These are phyloP conservation scores for Dendrolimus pini DNA, from an alignment of 2,888 invertebrate species.

Conservation along the genomic window DNA sequence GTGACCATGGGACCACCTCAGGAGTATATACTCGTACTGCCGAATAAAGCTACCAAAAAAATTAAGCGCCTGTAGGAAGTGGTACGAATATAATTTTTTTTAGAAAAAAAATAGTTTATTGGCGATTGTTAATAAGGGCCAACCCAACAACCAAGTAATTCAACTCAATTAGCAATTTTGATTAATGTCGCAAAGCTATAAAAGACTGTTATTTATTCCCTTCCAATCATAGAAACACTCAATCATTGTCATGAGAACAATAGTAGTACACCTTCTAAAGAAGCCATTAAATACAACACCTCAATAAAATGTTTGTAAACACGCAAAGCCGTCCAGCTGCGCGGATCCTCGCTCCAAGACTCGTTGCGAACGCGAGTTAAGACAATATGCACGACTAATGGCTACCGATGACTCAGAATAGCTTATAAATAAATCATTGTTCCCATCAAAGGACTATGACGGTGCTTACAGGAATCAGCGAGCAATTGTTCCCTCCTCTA, in stretches of 20 bases:
- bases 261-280: constrained; percentile 56
- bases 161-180: no score
- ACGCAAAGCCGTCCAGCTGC: constrained; percentile 66
- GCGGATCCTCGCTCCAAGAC: constrained; percentile 36
- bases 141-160: no score
- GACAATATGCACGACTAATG: constrained; percentile 58
- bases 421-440: constrained; percentile 69
- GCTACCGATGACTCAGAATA: constrained; percentile 62
- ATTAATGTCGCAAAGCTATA: no score
- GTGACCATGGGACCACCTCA: no score
- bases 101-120: no score
- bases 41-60: no score
- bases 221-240: constrained; percentile 25
- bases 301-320: constrained; percentile 76
- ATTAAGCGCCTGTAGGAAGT: no score
- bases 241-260: constrained; percentile 57
- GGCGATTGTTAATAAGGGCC: no score
- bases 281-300: constrained; percentile 68
- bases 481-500: constrained; percentile 58
- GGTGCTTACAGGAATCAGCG: constrained; percentile 64
- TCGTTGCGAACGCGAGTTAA: constrained; percentile 30
- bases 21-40: no score
- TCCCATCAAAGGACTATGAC: constrained; percentile 32
- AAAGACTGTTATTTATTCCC: constrained; percentile 11
- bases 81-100: no score